phyloP scores from a whole-genome alignment of 92 coral and sea anemone species.

The Porites cylindrica region DNA sequence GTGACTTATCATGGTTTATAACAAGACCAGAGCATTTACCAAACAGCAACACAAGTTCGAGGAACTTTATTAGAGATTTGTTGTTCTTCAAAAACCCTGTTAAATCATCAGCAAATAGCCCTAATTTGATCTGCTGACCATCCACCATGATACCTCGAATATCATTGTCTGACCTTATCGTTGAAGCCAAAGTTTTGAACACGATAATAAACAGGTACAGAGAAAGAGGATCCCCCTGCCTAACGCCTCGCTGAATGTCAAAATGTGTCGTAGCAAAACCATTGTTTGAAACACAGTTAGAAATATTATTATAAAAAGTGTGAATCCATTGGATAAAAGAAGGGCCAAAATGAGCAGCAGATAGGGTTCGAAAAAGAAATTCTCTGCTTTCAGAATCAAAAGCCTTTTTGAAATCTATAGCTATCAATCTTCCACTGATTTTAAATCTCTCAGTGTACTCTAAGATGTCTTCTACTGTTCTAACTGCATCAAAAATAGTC shows the following conservation, averaged over 20 bases:
- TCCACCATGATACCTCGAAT: conserved; percentile 8
- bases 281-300: not conserved
- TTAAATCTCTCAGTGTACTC: not conserved
- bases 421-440: conserved; percentile 18
- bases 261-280: conserved; percentile 1
- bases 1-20: conserved; percentile 1
- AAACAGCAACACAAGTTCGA: not conserved
- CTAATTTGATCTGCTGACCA: conserved; percentile 1
- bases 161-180: not conserved
- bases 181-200: not conserved
- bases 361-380: conserved; percentile 13
- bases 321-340: conserved; percentile 50
- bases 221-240: conserved; percentile 20
- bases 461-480: conserved; percentile 17
- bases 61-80: not conserved
- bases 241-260: not conserved
- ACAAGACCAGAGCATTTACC: not conserved
- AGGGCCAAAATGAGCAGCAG: conserved; percentile 37
- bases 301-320: conserved; percentile 29
- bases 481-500: conserved; percentile 30
- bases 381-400: conserved; percentile 32
- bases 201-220: not conserved
- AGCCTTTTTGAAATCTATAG: conserved; percentile 45
- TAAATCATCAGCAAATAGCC: conserved; percentile 19
- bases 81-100: not conserved